phyloP scores from a whole-genome alignment of 2,113 vertebrate genomes.

The Corydoras maculifer region DNA sequence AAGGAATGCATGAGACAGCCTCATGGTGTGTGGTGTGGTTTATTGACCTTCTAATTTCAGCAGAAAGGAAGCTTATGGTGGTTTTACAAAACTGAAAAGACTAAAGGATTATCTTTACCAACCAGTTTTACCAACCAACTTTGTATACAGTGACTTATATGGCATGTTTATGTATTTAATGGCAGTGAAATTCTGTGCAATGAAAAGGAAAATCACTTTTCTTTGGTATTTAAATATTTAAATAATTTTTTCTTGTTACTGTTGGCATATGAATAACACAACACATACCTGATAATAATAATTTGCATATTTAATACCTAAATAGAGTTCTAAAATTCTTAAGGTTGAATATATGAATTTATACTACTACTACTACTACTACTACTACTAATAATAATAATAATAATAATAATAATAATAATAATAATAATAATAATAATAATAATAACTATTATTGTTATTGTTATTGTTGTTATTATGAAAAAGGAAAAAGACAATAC shows the following conservation, averaged over 20 bases:
- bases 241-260: background rate
- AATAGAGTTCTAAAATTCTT: conserved; percentile 18
- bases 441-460: too few relatives aligned
- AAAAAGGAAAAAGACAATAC: background rate
- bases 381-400: too few relatives aligned
- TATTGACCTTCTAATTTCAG: conserved; percentile 18
- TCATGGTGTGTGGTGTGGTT: conserved; percentile 10
- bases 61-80: background rate
- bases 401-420: too few relatives aligned
- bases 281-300: conserved; percentile 31
- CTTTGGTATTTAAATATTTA: background rate
- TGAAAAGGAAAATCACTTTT: too few relatives aligned
- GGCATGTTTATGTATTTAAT: background rate
- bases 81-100: too few relatives aligned
- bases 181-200: background rate
- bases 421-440: too few relatives aligned
- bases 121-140: background rate
- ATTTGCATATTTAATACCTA: conserved; percentile 29
- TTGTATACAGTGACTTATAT: background rate
- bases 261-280: conserved; percentile 25
- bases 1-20: conserved; percentile 29
- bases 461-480: background rate
- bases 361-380: too few relatives aligned
- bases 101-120: background rate
- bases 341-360: too few relatives aligned